Evolutionary conservation across 2,113 vertebrate species (phyloP), one percentile per base, ranked within the genome.

Genomic region (Cynopterus brachyotis): DNA sequence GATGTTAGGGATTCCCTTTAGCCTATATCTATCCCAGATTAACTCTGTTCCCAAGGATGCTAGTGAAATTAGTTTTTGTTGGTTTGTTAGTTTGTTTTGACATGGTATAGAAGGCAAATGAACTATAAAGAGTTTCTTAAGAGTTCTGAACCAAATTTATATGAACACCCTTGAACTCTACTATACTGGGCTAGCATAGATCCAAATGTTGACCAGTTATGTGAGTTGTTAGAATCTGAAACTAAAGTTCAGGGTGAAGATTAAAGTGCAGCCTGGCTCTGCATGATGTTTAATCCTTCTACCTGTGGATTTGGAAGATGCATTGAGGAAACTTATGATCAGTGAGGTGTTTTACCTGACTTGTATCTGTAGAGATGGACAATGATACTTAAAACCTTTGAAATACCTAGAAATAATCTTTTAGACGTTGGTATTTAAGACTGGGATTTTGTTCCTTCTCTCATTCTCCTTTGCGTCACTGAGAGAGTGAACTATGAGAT

Each of bases 91-190:
- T 66, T 42, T 75, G 57, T 59, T 93, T 91, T n/a, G 5, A 59
- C 1, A 1, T 85, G 28, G 16, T 53, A 28, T 32, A 32, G n/a
- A 92, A 94, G 35, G 78, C 20, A 88, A 37, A 76, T 70, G 2
- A 89, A 66, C 30, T 76, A 59, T 91, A 89, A 89, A 78, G 57
- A 90, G 24, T 93, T 93, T 79, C 53, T 94, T 0, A 4, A 87
- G n/a, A 79, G 24, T 66, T 95, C 83, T 73, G 60, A 96, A 95
- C 37, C 3, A 94, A 90, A 73, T 55, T 89, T 93, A 78, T 81
- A 60, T 57, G 37, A 94, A 69, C 35, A 86, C 19, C 9, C 19
- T 79, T 80, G 57, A 85, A 93, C 17, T 96, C 22, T 79, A 62
- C 30, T 70, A 59, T 86, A 6, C 3, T 42, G 22, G 32, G 12